Evolutionary conservation across 2,113 vertebrate genomes (phyloP), one percentile per base, ranked within the genome.

Genomic region (Vimba vimba): DNA sequence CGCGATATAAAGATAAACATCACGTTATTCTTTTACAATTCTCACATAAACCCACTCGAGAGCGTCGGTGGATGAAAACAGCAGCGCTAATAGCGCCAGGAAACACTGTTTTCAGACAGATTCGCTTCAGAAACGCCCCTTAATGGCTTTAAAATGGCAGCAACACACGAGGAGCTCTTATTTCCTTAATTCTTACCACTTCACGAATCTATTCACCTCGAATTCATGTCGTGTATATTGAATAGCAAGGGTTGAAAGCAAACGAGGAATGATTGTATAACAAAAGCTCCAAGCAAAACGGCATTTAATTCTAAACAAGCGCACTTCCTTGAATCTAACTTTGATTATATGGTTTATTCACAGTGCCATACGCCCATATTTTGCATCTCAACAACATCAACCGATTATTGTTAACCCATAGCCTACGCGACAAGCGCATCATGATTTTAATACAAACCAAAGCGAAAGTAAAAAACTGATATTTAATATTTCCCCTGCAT

Each of bases 61-160:
- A 3, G 25, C 60, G 8, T 50, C 25, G 62, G 62, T 23, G 60
- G 25, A 30, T 13, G 5, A 43, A 64, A 78, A 12, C 55, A 15
- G 30, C 50, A 75, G 23, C 60, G 36, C 25, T 30, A 30, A 57
- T 7, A 60, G 60, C 57, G 76, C 19, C 50, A 77, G 68, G 21
- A 74, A 87, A 76, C 47, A 55, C 21, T 47, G 73, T 88, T 87
- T 87, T 87, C 68, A 36, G 82, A 89, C 79, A 60, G 47, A 30
- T 60, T 79, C 30, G 62, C 21, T 6, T 62, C 50, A 89, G 88
- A 89, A 89, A 92, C 91, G 86, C 91, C 86, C 90, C 90, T 90
- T 84, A 76, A 66, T 82, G 83, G 86, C 64, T 83, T 91, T 87
- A 92, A 91, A 90, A 91, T 91, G 91, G 91, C 91, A 92, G 87